Evolutionary conservation across 2,888 invertebrate genomes (phyloP).

Genomic region (Dascillus cervinus): DNA sequence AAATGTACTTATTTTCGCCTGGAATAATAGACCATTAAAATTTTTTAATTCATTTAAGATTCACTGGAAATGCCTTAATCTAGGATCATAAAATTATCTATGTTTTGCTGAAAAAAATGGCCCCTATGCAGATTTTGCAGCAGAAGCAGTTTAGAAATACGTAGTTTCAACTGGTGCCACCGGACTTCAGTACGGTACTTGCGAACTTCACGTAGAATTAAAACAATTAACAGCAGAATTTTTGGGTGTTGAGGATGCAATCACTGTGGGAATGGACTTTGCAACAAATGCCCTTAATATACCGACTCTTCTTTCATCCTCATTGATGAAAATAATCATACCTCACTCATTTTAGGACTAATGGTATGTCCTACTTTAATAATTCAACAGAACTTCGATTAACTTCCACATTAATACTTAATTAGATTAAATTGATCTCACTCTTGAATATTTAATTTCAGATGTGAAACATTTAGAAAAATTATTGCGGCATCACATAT

Average conservation of each 20-base stretch:
- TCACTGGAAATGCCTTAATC: conserved; percentile 87
- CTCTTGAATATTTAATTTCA: too few species aligned
- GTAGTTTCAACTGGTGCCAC: conserved; percentile 72
- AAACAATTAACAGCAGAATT: conserved; percentile 81
- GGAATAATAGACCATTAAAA: too few species aligned
- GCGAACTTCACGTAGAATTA: conserved; percentile 67
- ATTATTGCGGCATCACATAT: too few species aligned
- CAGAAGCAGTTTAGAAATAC: conserved; percentile 56
- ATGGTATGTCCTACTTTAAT: too few species aligned
- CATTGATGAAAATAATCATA: conserved; percentile 96
- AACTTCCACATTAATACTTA: too few species aligned
- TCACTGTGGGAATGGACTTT: conserved; percentile 97
- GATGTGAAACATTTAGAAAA: too few species aligned
- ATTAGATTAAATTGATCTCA: too few species aligned
- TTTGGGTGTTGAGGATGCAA: conserved; percentile 86
- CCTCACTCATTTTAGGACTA: conserved; percentile 90
- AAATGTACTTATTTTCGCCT: too few species aligned
- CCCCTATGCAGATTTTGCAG: conserved; percentile 67
- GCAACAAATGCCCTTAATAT: conserved; percentile 94
- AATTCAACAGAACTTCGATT: too few species aligned
- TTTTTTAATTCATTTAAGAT: conserved; percentile 55
- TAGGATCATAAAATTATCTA: conserved; percentile 97
- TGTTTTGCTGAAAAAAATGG: conserved; percentile 87
- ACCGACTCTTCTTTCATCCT: conserved; percentile 76
- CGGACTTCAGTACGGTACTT: conserved; percentile 74